Evolutionary conservation across 2,113 vertebrate genomes (phyloP), one percentile per base, ranked within the genome.

Genomic region (Ardeotis arabs): DNA sequence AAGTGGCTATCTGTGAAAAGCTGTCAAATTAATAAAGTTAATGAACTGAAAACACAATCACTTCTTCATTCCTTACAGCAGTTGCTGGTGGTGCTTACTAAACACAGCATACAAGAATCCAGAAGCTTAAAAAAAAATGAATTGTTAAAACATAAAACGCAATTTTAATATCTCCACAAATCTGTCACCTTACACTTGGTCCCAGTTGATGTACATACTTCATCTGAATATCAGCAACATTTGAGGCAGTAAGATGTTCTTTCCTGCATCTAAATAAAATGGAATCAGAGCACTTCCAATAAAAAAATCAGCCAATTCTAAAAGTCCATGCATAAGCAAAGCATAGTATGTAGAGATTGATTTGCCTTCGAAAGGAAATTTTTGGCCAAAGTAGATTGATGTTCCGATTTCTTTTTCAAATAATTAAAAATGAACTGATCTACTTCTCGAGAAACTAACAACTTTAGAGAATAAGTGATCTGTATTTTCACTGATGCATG

Each of bases 151-250:
- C 56, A 44, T 69, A 72, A 69, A 90, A 92, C 78, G 82, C 77
- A 93, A 64, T 82, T 94, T 72, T 72, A 93, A 1, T 86, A 77
- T 56, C 55, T 76, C 63, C 70, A 92, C 90, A 92, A 97, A 96
- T 78, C 49, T 50, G 44, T 83, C 70, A 68, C 44, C 31, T 68
- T 72, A 55, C 18, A 67, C 8, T 8, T 53, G 2, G 29, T 66
- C 16, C 25, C 27, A 73, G 12, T 37, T 59, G 22, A 87, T 49
- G 14, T 12, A 92, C 84, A 70, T 66, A 70, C 14, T 80, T 97
- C 45, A 72, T 74, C 19, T 82, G 73, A 79, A 88, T 39, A 89
- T 58, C 60, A 73, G 45, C 52, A 92, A 45, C 23, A 74, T 56
- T 93, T 73, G 72, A 92, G 37, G 45, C 39, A 96, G 49, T 83